Conservation (phyloP, 2,797 vertebrate species). For the Parauchenoglanis punctatus region DNA sequence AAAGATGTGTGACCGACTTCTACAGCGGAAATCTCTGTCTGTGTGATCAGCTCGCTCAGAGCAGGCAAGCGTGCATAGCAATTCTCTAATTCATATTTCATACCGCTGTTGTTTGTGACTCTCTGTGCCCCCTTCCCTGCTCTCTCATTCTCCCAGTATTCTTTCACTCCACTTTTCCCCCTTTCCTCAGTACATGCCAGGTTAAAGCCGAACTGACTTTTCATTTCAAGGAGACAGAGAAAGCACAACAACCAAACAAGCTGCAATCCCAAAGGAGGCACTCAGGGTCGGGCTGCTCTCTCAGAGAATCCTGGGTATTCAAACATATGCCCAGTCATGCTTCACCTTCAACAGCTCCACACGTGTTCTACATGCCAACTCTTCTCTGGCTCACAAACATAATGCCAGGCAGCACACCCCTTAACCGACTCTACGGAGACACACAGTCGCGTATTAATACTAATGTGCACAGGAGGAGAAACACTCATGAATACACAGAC, state of each 20-base stretch:
- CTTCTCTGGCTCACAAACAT: slow-evolving; percentile 36
- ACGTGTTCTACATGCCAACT: slow-evolving; percentile 47
- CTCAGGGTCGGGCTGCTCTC: slow-evolving; percentile 29
- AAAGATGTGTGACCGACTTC: slow-evolving; percentile 23
- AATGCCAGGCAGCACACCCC: slow-evolving; percentile 7
- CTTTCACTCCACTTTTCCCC: background rate
- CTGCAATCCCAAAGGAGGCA: slow-evolving; percentile 21
- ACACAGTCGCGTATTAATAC: slow-evolving; percentile 38
- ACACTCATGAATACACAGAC: slow-evolving; percentile 28
- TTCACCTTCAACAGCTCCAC: slow-evolving; percentile 53
- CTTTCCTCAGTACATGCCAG: slow-evolving; percentile 7
- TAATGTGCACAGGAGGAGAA: slow-evolving; percentile 31
- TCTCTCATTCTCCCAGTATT: background rate
- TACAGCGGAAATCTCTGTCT: slow-evolving; percentile 25
- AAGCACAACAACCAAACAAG: slow-evolving; percentile 11
- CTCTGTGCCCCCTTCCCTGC: background rate
- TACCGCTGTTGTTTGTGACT: slow-evolving; percentile 34
- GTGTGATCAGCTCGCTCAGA: slow-evolving; percentile 18
- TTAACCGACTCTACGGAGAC: slow-evolving; percentile 30
- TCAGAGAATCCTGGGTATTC: slow-evolving; percentile 44
- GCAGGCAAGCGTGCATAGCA: slow-evolving; percentile 17
- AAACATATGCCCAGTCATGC: slow-evolving; percentile 56
- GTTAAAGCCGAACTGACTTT: slow-evolving; percentile 17
- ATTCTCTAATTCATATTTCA: slow-evolving; percentile 43
- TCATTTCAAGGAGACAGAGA: slow-evolving; percentile 29